Evolutionary conservation across 2,113 vertebrate species (phyloP), one percentile per base, ranked within the genome.

Genomic region (Naja naja): DNA sequence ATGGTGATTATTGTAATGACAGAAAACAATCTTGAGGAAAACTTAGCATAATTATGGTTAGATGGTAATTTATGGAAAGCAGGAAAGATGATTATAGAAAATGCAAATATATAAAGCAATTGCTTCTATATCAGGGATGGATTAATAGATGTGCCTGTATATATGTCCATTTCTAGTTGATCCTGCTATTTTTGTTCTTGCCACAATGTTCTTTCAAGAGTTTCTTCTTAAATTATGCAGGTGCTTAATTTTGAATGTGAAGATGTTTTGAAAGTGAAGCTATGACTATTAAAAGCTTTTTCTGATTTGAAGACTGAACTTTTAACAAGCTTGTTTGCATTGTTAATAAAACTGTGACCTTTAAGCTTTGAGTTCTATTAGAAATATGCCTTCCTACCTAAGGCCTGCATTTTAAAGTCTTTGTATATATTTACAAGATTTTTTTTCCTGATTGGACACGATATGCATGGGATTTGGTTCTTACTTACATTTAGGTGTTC

Each of bases 281-380:
- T 56, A 81, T 89, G 54, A 45, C 45, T 64, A 20, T 87, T 47
- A 93, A 93, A 55, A 90, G 30, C 54, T 25, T 64, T 87, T 92
- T 39, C 87, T 64, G 55, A 45, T 89, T 56, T 89, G 34, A 89
- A 81, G 27, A 89, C 27, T 55, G 87, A 92, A 56, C 25, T 89
- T 92, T 90, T 86, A 90, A 64, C 14, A n/a, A 34, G 22, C 45
- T 90, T 90, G 47, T 90, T 93, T 87, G 54, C 27, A 16, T 90
- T 93, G 55, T 60, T 90, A 64, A 25, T 93, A 90, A 86, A 93
- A 87, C 53, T 39, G 22, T 90, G 81, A 93, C 89, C 88, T 93
- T 93, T 90, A 22, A 60, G 5, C 30, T 90, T 56, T 90, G 45
- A 47, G 20, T 64, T 25, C 81, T 27, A 6, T 87, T 90, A 93